Conservation (phyloP, 1,140 invertebrate genomes). For the Drosophila paulistorum region DNA sequence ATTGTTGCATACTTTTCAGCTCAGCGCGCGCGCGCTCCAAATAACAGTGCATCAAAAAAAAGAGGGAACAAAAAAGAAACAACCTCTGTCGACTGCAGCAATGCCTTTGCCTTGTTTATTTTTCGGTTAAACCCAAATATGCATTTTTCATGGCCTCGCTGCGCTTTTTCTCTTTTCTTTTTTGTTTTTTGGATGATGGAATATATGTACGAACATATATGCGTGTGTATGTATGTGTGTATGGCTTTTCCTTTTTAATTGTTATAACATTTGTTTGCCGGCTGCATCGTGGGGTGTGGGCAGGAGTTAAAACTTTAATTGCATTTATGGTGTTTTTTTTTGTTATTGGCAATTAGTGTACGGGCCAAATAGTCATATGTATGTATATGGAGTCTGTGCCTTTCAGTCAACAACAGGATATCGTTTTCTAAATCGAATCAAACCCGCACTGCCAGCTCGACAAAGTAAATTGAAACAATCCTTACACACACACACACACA, state of each 20-base stretch:
- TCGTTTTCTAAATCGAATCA: constrained; percentile 63
- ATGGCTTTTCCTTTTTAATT: constrained; percentile 60
- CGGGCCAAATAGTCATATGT: background rate
- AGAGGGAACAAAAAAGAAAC: constrained; percentile 29
- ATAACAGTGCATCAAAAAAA: constrained; percentile 35
- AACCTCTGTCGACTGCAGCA: constrained; percentile 43
- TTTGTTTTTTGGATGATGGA: too few species aligned
- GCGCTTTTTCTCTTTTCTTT: constrained; percentile 26
- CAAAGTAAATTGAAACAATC: constrained; percentile 58
- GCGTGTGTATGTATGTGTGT: background rate
- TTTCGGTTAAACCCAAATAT: constrained; percentile 79
- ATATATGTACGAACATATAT: too few species aligned
- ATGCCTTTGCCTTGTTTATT: constrained; percentile 63
- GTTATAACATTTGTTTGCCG: constrained; percentile 71
- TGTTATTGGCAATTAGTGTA: constrained; percentile 59
- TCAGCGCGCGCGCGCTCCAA: constrained; percentile 60
- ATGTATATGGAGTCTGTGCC: background rate
- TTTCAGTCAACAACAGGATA: constrained; percentile 14
- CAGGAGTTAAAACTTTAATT: constrained; percentile 58
- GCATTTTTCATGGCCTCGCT: constrained; percentile 72
- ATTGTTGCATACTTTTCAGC: constrained; percentile 79
- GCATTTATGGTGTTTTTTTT: constrained; percentile 56
- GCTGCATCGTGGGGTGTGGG: background rate
- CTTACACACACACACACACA: constrained; percentile 6
- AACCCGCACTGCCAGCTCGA: constrained; percentile 25